These are phyloP conservation scores for Acanthornis magna DNA, from an alignment of 2,797 vertebrate genomes.

Conservation along the genomic window DNA sequence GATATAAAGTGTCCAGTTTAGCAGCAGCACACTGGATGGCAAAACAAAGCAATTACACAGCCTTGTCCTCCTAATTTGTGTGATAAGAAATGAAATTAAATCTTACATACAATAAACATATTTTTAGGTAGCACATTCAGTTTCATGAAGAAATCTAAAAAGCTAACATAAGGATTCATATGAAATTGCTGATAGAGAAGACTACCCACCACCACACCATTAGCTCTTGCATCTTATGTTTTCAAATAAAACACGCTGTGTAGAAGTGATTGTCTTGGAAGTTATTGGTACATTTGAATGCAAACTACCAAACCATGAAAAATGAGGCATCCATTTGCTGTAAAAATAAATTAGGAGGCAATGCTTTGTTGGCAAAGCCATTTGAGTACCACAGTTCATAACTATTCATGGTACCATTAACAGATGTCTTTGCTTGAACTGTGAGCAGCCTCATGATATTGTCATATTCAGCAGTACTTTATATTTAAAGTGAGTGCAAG, in stretches of 20 bases:
- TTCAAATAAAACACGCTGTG: slow-evolving; percentile 62
- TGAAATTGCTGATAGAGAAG: slow-evolving; percentile 55
- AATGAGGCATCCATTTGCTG: slow-evolving; percentile 72
- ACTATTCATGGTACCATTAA: slow-evolving; percentile 78
- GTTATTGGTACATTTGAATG: slow-evolving; percentile 77
- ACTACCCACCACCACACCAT: slow-evolving; percentile 53
- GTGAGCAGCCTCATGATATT: slow-evolving; percentile 65
- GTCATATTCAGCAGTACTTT: slow-evolving; percentile 61
- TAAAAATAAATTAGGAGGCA: slow-evolving; percentile 80
- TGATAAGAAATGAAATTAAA: background rate
- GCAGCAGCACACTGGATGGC: background rate
- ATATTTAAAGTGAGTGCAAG: slow-evolving; percentile 61
- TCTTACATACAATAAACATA: background rate
- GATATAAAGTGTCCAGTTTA: background rate
- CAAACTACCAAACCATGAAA: slow-evolving; percentile 78
- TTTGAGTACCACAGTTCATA: slow-evolving; percentile 75
- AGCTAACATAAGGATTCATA: background rate
- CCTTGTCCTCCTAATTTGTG: background rate
- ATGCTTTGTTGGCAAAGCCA: slow-evolving; percentile 71
- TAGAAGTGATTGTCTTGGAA: slow-evolving; percentile 72
- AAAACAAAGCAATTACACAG: background rate
- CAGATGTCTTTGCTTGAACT: slow-evolving; percentile 75
- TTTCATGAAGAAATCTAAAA: background rate
- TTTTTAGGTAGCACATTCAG: background rate
- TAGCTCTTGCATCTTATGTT: slow-evolving; percentile 55